These are phyloP conservation scores for Cuculus canorus DNA, from an alignment of 2,797 vertebrate species.

Conservation along the genomic window DNA sequence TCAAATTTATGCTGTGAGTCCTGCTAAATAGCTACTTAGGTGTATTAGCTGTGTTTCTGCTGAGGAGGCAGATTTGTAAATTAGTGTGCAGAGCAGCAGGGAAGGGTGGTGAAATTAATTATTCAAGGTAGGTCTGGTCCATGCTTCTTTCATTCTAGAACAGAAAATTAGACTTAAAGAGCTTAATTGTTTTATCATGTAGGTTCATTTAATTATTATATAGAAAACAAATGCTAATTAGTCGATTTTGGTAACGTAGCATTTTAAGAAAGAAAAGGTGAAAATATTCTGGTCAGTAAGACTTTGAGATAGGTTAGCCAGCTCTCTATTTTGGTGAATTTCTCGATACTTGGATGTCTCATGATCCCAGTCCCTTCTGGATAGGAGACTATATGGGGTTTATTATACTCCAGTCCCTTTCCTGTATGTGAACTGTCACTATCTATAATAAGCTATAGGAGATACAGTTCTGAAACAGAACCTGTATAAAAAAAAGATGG, in stretches of 20 bases:
- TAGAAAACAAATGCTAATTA: neutral
- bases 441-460: neutral
- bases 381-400: neutral
- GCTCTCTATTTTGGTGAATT: neutral
- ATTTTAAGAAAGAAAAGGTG: neutral
- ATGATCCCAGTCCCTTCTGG: neutral
- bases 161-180: neutral
- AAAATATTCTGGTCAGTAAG: neutral
- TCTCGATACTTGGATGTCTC: neutral
- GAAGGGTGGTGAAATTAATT: slow-evolving; percentile 9
- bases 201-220: neutral
- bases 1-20: neutral
- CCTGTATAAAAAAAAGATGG: neutral
- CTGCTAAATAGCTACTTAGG: slow-evolving; percentile 1
- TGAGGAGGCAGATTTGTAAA: slow-evolving; percentile 24
- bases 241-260: neutral
- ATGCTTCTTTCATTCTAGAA: neutral
- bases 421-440: neutral
- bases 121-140: slow-evolving; percentile 4
- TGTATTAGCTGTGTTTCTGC: neutral
- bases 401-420: neutral
- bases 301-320: neutral
- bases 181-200: neutral
- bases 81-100: neutral
- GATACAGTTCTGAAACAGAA: neutral